Base-by-base conservation (phyloP, 2,888 invertebrate genomes). In the Erynnis tages region DNA sequence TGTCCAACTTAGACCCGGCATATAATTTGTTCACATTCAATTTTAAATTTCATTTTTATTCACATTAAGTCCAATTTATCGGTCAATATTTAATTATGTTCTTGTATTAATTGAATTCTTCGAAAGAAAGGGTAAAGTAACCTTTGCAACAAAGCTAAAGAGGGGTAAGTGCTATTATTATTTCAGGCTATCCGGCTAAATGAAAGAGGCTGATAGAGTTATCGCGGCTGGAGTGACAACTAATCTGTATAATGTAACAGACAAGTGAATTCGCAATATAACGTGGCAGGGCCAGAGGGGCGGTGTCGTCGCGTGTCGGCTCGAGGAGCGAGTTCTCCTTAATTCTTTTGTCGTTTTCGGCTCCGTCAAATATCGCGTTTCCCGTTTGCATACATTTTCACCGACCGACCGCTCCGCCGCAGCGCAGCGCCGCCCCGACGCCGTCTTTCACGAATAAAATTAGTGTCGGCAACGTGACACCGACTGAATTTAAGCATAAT, bases 391-490 rank as follows among this genome's bases (percentile, higher is more conserved):
- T 88, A 88, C 75, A 89, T 89, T 88, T 88, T 81, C 85, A 74
- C 78, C 66, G 68, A 58, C 60, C 63, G 49, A 49, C 58, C 40
- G 54, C 62, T 58, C 59, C 66, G 65, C 68, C 64, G 58, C 66
- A 63, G 63, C 21, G 21, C 59, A 66, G 66, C 67, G 59, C 64
- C 67, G 60, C 65, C 67, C 79, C 73, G 73, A 71, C 75, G 76
- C 77, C 85, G 86, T 85, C 87, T 82, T 76, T 87, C 79, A 79
- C 79, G 81, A 84, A 88, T 85, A 81, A 88, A 84, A 88, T 89
- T 89, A 88, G 86, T 86, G 88, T 89, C 88, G 81, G 88, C 88
- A 83, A 79, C 83, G 84, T 86, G 88, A 88, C 88, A 88, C 85
- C 87, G 82, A 89, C 86, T 81, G 84, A 88, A 84, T 88, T 88